Conservation (phyloP, 2,113 vertebrate genomes). For the Xyliphius kryptos region DNA sequence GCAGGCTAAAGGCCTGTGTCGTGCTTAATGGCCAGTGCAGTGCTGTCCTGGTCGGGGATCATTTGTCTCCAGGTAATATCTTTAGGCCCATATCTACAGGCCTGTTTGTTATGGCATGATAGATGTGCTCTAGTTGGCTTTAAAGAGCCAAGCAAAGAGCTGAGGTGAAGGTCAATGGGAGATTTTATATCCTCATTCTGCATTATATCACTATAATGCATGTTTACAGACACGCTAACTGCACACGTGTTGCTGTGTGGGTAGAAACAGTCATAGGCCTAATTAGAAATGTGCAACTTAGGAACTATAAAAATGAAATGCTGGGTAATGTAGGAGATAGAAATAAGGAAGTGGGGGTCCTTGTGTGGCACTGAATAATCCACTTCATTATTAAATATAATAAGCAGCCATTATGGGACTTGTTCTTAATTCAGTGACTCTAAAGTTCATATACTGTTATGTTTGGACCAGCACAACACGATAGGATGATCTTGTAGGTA, state of each 20-base stretch:
- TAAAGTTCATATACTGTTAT: no score
- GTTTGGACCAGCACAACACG: no score
- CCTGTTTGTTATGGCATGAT: conserved; percentile 62
- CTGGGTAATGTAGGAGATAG: no score
- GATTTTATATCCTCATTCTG: conserved; percentile 12
- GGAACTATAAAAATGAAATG: conserved; percentile 5
- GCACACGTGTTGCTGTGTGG: conserved; percentile 6
- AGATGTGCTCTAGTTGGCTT: conserved; percentile 26
- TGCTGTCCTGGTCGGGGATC: conserved; percentile 65
- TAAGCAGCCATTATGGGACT: no score
- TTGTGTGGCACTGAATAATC: no score
- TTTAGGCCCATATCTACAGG: conserved; percentile 85
- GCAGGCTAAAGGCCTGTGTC: conserved; percentile 74
- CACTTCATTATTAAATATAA: no score
- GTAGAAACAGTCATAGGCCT: conserved; percentile 6
- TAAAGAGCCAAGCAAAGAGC: conserved; percentile 15
- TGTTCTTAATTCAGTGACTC: no score
- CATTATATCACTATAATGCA: conserved; percentile 14
- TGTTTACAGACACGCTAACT: conserved; percentile 25
- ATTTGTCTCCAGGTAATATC: conserved; percentile 88
- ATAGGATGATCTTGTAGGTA: no score
- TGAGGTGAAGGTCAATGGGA: conserved; percentile 12
- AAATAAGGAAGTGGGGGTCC: no score
- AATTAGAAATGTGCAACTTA: neutral
- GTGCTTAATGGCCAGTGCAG: conserved; percentile 79